A percentile compares a stretch with the other conserved stretches of the same genome.
Evolutionary conservation across 2,888 invertebrate genomes (phyloP).

Genomic region (Hirtodrosophila duncani): DNA sequence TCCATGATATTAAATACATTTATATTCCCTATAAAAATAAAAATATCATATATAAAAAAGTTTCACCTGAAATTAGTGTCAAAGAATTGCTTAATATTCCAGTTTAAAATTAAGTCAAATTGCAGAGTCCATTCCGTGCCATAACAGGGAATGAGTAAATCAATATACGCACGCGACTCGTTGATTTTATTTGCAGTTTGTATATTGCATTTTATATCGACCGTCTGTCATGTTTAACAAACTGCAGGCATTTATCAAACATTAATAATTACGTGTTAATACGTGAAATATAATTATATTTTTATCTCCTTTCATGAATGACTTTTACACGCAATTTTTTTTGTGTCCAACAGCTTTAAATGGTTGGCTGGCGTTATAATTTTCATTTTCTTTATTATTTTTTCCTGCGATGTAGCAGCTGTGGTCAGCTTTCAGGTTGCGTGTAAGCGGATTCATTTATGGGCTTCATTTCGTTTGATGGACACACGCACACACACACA

Average conservation of each 20-base stretch:
- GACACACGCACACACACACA: conserved; percentile 21
- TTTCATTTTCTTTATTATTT: too few species aligned
- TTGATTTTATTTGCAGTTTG: too few species aligned
- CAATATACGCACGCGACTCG: too few species aligned
- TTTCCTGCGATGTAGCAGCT: background rate
- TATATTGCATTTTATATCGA: conserved; percentile 13
- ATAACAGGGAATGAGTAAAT: too few species aligned
- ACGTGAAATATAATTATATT: conserved; percentile 39
- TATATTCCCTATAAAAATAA: too few species aligned
- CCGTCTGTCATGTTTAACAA: conserved; percentile 21
- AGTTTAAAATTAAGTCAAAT: too few species aligned
- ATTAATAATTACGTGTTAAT: conserved; percentile 51
- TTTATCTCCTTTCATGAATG: conserved; percentile 34
- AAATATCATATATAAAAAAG: too few species aligned
- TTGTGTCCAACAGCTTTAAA: too few species aligned
- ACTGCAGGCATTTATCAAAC: conserved; percentile 38
- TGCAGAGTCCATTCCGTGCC: too few species aligned
- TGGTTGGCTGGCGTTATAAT: conserved; percentile 1
- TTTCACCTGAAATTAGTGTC: too few species aligned
- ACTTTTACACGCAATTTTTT: conserved; percentile 24
- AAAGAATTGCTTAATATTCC: too few species aligned
- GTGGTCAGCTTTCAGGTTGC: conserved; percentile 15
- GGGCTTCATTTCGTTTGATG: conserved; percentile 45
- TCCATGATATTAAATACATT: too few species aligned
- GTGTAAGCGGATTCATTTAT: conserved; percentile 34